phyloP scores from a whole-genome alignment of 1,140 invertebrate species.

The Gonatopus flavifemur region DNA sequence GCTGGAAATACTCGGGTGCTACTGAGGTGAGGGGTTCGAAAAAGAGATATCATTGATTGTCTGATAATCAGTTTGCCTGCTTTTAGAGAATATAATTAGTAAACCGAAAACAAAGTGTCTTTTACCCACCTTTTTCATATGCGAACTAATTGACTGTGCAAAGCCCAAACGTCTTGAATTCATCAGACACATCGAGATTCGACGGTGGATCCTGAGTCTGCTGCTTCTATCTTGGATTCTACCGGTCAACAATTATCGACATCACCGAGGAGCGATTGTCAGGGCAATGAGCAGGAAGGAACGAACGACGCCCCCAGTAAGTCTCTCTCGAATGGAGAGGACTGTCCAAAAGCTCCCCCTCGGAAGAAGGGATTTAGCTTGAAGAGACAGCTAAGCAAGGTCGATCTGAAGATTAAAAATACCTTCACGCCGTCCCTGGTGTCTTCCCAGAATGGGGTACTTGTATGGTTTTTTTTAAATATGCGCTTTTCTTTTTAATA shows the following conservation, averaged over 20 bases:
- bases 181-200: constrained; percentile 38
- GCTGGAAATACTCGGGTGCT: no score
- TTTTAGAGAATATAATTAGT: constrained; percentile 29
- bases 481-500: constrained; percentile 4
- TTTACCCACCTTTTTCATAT: constrained; percentile 2
- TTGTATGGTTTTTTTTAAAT: constrained; percentile 40
- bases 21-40: no score
- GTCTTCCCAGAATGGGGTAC: constrained; percentile 55
- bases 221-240: constrained; percentile 32
- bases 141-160: constrained; percentile 39
- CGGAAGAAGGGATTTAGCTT: constrained; percentile 76
- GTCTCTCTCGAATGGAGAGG: constrained; percentile 30
- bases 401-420: constrained; percentile 77
- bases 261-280: constrained; percentile 26
- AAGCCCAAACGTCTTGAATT: constrained; percentile 36
- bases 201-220: constrained; percentile 29
- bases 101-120: constrained; percentile 14
- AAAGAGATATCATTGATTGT: no score
- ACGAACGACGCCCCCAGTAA: constrained; percentile 25
- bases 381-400: constrained; percentile 77
- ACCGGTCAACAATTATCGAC: constrained; percentile 31
- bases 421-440: constrained; percentile 58
- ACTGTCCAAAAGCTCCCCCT: constrained; percentile 50
- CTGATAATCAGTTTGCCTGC: constrained; percentile 10
- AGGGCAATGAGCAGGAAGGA: constrained; percentile 36